A percentile compares a stretch with the other conserved stretches of the same genome.
phyloP scores from a whole-genome alignment of 2,113 vertebrate species.

The Ptilorrhoa leucosticta region DNA sequence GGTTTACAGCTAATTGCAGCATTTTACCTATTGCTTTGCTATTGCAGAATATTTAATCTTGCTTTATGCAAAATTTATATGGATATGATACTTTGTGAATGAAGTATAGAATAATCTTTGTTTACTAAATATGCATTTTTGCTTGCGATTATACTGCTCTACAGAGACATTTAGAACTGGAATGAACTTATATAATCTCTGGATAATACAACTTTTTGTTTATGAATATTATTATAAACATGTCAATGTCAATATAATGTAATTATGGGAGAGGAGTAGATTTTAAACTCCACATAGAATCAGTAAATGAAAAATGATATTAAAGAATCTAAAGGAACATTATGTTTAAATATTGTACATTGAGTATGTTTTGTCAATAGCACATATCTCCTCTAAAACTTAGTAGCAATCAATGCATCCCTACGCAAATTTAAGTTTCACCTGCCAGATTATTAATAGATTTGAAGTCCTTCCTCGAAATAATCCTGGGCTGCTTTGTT shows the following conservation, averaged over 20 bases:
- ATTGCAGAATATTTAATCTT: not conserved
- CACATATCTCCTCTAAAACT: not conserved
- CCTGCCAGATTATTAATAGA: not conserved
- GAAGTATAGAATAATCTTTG: not conserved
- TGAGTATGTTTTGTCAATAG: not conserved
- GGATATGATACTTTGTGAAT: not conserved
- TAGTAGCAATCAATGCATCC: not conserved
- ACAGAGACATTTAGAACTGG: not conserved
- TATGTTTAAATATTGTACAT: not conserved
- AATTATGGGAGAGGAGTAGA: not conserved
- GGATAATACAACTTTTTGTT: not conserved
- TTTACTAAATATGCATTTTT: not conserved
- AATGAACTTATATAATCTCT: not conserved
- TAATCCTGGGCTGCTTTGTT: not conserved
- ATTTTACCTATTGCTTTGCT: not conserved
- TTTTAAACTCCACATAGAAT: not conserved
- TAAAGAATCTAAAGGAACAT: not conserved
- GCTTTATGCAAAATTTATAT: not conserved
- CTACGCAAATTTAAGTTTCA: not conserved
- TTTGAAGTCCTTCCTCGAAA: not conserved
- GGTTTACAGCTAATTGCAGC: not conserved
- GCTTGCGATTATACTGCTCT: not conserved
- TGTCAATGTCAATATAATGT: not conserved
- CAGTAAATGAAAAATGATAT: not conserved
- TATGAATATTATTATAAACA: not conserved